Percentiles rank a stretch among this genome's conserved stretches.
Conservation (phyloP, 2,113 vertebrate species). For the Neogobius melanostomus region DNA sequence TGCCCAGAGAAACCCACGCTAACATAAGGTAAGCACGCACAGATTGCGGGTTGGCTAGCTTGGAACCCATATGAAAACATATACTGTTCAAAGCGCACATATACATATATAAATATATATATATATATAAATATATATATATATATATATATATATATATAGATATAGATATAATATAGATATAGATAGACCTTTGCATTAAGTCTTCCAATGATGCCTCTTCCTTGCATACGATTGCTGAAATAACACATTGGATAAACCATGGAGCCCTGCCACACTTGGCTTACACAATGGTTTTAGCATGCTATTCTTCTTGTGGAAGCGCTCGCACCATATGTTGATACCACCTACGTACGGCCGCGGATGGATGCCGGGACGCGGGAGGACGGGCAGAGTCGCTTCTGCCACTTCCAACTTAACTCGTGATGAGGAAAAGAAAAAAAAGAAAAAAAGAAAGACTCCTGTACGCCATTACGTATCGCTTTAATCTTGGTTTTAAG, state of each 20-base stretch:
- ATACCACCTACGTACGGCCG: constrained; percentile 43
- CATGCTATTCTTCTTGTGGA: constrained; percentile 47
- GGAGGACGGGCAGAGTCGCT: neutral
- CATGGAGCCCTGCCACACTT: constrained; percentile 22
- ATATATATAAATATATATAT: neutral
- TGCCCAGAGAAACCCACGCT: neutral
- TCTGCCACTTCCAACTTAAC: neutral
- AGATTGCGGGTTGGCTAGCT: neutral
- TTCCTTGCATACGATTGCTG: neutral
- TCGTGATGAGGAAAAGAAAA: no score
- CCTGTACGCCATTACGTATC: neutral
- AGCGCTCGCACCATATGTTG: constrained; percentile 58
- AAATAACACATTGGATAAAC: constrained; percentile 29
- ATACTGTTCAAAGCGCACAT: no score
- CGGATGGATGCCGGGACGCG: neutral
- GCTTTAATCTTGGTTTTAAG: neutral
- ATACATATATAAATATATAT: neutral
- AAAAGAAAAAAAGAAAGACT: neutral
- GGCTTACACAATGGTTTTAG: constrained; percentile 26
- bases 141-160: neutral
- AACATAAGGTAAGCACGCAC: neutral
- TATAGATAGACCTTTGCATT: neutral
- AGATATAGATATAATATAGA: neutral
- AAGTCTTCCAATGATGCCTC: neutral
- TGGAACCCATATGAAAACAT: neutral